Conservation (phyloP, 1,140 invertebrate species). For the Helicoverpa zea region DNA sequence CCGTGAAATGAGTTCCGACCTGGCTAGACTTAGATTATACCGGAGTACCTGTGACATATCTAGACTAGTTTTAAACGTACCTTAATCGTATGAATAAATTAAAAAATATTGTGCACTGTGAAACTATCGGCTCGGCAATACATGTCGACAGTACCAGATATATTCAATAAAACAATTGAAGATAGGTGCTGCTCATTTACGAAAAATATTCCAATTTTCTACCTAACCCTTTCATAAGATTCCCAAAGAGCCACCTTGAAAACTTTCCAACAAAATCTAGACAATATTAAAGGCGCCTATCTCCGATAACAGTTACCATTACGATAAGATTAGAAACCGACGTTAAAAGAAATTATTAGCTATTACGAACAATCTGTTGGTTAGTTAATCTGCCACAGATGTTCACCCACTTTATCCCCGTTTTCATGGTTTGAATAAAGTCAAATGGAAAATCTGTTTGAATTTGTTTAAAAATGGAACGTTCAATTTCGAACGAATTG, state of each 20-base stretch:
- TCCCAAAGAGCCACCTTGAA: conserved; percentile 3
- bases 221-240: neutral
- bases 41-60: conserved; percentile 9
- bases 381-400: conserved; percentile 34
- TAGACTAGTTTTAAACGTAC: neutral
- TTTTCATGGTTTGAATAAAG: neutral
- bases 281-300: conserved; percentile 15
- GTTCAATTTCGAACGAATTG: neutral
- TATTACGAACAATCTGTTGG: conserved; percentile 39
- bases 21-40: conserved; percentile 38
- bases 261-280: conserved; percentile 11
- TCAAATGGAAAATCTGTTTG: neutral
- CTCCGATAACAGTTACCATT: conserved; percentile 27
- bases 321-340: conserved; percentile 26
- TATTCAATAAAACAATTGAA: too few species aligned
- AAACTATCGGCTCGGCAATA: too few species aligned
- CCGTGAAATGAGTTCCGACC: conserved; percentile 46
- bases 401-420: conserved; percentile 9
- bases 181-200: too few species aligned
- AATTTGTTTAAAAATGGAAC: neutral
- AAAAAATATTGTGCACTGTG: too few species aligned
- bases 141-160: too few species aligned
- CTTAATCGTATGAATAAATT: neutral
- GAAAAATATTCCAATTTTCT: neutral
- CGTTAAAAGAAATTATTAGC: conserved; percentile 51